Evolutionary conservation across 2,113 vertebrate species (phyloP), one percentile per base, ranked within the genome.

Genomic region (Picathartes gymnocephalus): DNA sequence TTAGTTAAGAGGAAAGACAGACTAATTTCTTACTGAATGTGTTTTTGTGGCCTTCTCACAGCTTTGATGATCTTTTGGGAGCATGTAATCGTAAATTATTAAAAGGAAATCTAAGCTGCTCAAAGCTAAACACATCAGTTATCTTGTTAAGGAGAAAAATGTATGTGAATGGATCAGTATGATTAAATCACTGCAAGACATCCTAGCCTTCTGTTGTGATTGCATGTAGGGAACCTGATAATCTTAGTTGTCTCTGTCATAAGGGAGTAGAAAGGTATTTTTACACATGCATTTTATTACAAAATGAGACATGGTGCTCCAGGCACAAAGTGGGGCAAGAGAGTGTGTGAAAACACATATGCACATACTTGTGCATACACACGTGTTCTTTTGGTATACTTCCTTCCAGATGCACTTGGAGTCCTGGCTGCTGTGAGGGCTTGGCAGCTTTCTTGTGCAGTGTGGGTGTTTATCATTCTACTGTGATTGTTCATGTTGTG

Each of bases 401-500:
- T 92, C 53, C 58, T 88, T 94, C 44, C 95, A 96, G 95, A 96
- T 96, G 97, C 93, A 97, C 70, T 51, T 13, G 45, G 91, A 97
- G 58, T 64, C 9, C 92, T 93, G 95, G 91, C 91, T 86, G 85
- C 54, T 92, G 94, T 90, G 62, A 86, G 62, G 25, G 24, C 92
- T 97, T 97, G 97, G 97, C 97, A 92, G 92, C 88, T 47, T 86
- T 70, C 71, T 71, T 72, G 91, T 91, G 53, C 95, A 81, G 79
- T 96, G 91, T 95, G 95, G 92, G 82, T 93, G 93, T 97, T 93
- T 97, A 97, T 97, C 97, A 95, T 97, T 95, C 80, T 96, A 54
- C 95, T 95, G 73, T 93, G 96, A 95, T 88, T 94, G 93, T 96
- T 73, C 96, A 69, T 56, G 62, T 95, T 95, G 92, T 69, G 92